phyloP scores from a whole-genome alignment of 2,888 invertebrate species.

The Hydrotaea diabolus region DNA sequence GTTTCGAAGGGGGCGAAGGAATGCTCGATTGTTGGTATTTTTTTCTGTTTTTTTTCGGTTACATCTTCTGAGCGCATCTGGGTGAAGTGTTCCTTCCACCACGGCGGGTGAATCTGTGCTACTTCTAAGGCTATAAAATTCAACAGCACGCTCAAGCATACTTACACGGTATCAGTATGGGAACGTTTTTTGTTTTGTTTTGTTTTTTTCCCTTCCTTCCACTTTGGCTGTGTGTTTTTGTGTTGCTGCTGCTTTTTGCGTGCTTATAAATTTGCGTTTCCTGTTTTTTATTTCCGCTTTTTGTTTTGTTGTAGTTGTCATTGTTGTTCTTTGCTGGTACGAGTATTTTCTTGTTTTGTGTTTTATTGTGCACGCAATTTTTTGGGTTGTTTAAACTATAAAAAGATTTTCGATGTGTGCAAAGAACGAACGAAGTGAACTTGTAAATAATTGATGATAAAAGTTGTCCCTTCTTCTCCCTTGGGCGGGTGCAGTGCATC shows the following conservation, averaged over 20 bases:
- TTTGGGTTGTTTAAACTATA: not conserved
- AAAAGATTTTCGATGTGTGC: not conserved
- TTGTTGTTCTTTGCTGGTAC: too few relatives aligned
- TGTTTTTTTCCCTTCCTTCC: not conserved
- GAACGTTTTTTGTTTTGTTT: too few relatives aligned
- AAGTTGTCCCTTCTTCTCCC: not conserved
- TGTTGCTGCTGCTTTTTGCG: not conserved
- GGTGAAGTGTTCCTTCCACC: not conserved
- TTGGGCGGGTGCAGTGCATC: not conserved
- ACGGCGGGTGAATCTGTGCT: not conserved
- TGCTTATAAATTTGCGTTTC: slow-evolving; percentile 10
- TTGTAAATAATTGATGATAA: slow-evolving; percentile 26
- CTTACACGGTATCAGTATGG: not conserved
- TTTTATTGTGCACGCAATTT: slow-evolving; percentile 16
- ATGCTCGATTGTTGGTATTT: not conserved
- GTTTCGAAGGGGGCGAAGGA: not conserved
- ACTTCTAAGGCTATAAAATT: slow-evolving; percentile 2
- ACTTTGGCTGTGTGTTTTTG: not conserved
- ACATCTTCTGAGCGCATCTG: not conserved
- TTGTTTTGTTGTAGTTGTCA: not conserved
- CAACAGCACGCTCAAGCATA: not conserved
- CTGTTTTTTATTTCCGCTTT: not conserved
- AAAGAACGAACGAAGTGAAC: not conserved
- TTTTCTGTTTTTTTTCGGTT: not conserved
- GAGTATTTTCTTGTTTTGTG: not conserved